phyloP scores from a whole-genome alignment of 2,797 vertebrate genomes.

The Novumbra hubbsi region DNA sequence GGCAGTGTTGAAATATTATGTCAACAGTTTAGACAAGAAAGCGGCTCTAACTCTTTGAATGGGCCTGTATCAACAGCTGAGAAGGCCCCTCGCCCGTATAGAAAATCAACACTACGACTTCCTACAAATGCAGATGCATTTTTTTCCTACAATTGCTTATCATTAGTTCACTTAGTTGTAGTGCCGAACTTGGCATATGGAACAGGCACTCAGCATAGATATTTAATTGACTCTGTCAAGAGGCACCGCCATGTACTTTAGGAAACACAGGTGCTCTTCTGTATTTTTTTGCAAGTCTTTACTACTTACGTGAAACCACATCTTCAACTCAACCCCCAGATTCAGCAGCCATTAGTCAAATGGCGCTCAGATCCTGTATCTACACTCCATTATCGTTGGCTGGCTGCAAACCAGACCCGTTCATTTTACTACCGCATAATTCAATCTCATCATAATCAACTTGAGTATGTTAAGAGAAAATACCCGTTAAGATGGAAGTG shows the following conservation, averaged over 20 bases:
- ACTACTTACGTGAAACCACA: conserved; percentile 18
- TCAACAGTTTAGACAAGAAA: conserved; percentile 6
- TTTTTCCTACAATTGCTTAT: background rate
- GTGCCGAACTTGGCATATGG: background rate
- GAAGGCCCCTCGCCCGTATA: background rate
- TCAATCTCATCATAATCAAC: conserved; percentile 44
- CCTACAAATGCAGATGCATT: background rate
- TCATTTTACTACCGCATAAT: conserved; percentile 27
- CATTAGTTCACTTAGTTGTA: background rate
- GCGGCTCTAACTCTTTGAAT: background rate
- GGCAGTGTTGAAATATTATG: background rate
- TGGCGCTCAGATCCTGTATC: background rate
- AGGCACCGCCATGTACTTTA: background rate
- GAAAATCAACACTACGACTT: background rate
- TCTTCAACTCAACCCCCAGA: conserved; percentile 23
- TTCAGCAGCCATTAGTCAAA: conserved; percentile 30
- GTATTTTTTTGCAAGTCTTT: conserved; percentile 12
- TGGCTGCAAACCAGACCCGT: conserved; percentile 5
- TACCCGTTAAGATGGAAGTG: conserved; percentile 25
- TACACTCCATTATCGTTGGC: conserved; percentile 9
- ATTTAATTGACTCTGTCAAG: background rate
- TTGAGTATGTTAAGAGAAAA: conserved; percentile 23
- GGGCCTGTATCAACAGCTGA: background rate
- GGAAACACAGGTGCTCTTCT: background rate
- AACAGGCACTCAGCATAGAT: background rate